Evolutionary conservation across 2,113 vertebrate genomes (phyloP), one percentile per base, ranked within the genome.

Genomic region (Oryzias celebensis): DNA sequence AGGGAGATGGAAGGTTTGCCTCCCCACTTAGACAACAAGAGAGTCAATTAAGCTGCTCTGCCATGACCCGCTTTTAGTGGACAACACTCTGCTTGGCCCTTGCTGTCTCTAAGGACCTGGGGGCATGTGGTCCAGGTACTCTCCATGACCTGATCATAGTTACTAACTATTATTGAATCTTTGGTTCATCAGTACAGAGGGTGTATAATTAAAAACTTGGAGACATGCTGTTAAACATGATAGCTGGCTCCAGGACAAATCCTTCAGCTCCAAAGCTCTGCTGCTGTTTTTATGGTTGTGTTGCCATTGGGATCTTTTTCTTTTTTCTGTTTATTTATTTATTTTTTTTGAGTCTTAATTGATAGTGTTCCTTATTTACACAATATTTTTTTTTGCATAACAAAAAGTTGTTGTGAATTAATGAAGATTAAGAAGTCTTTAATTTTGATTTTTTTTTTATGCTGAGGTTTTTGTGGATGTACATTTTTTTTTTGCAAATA

Each of bases 31-130:
- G 82, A 82, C 24, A 78, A 82, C 78, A 83, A 82, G 75, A 80
- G 80, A 90, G 85, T 80, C 87, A 91, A 87, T 73, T 90, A 89
- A 86, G 83, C 70, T 51, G 70, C 81, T 82, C 84, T 70, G 71
- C 83, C 71, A 52, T 87, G 87, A 87, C 87, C 82, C 44, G 73
- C 80, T 75, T 85, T 72, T 46, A 71, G 45, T 14, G 58, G 83
- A 75, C 80, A 75, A 58, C 49, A 61, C 73, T 80, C 53, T 14
- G 52, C 69, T 68, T 45, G 15, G 68, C 61, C 65, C 52, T 55
- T 66, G 60, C 72, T 61, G 72, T 78, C 77, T 77, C 70, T 2
- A 1, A 76, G 63, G 78, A 71, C 75, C 73, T 50, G 0, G 47
- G 51, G 75, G 65, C 70, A 71, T 49, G 61, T 45, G 54, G 24